Conservation (phyloP, 2,888 invertebrate species). For the Acanthococcus lagerstroemiae region DNA sequence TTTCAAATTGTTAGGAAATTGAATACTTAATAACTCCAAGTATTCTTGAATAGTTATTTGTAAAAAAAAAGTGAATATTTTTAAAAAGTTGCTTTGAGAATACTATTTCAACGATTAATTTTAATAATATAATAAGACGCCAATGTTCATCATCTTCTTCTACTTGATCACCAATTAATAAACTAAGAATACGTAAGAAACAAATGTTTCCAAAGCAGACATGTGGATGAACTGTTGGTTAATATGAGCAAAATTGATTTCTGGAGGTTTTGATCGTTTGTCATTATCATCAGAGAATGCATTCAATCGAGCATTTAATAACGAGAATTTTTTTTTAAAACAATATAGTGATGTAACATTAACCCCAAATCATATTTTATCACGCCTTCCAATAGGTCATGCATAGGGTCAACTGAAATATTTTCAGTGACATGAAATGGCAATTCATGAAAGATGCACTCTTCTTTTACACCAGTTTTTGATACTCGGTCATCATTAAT, state of each 20-base stretch:
- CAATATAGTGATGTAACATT: neutral
- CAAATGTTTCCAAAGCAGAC: slow-evolving; percentile 32
- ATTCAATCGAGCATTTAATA: neutral
- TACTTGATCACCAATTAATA: slow-evolving; percentile 32
- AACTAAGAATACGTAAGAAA: slow-evolving; percentile 21
- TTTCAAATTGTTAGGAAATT: slow-evolving; percentile 32
- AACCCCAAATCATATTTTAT: slow-evolving; percentile 2
- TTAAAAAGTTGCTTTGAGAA: neutral
- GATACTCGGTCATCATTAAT: slow-evolving; percentile 13
- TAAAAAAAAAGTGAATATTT: neutral
- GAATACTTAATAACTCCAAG: slow-evolving; percentile 25
- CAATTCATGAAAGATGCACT: slow-evolving; percentile 30
- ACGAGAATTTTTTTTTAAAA: neutral
- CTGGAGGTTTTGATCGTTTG: slow-evolving; percentile 6
- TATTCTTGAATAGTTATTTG: slow-evolving; percentile 32
- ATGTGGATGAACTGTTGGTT: slow-evolving; percentile 25
- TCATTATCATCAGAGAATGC: neutral
- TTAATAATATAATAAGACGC: slow-evolving; percentile 29
- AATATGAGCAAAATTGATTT: neutral
- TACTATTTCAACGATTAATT: slow-evolving; percentile 2
- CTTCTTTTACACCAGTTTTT: slow-evolving; percentile 29
- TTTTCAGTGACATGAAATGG: slow-evolving; percentile 28
- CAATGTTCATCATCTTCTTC: slow-evolving; percentile 31
- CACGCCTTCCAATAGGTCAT: slow-evolving; percentile 18
- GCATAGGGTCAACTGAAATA: slow-evolving; percentile 10